Percentiles rank a stretch among this genome's conserved stretches.
Conservation (phyloP, 2,888 invertebrate genomes). For the Sclerodermus sp. region DNA sequence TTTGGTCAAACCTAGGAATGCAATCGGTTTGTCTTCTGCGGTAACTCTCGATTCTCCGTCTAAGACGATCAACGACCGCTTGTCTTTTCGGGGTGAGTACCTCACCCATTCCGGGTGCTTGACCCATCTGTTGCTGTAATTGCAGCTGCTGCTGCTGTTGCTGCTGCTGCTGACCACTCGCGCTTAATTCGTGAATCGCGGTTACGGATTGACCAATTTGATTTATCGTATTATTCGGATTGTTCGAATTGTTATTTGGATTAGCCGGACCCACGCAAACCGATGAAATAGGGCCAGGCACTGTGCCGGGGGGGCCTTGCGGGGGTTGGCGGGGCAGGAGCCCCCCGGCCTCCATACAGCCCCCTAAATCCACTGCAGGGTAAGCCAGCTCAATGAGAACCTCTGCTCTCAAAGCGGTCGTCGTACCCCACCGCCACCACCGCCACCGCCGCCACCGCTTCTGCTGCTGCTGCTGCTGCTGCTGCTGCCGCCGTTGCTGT, state of each 20-base stretch:
- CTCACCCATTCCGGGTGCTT: constrained; percentile 63
- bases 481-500: constrained; percentile 17
- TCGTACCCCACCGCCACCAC: constrained; percentile 25
- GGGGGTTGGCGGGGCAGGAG: constrained; percentile 70
- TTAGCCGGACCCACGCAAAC: constrained; percentile 45
- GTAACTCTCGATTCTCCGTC: constrained; percentile 84
- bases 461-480: constrained; percentile 14
- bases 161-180: constrained; percentile 37
- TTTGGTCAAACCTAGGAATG: constrained; percentile 85
- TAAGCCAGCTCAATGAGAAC: constrained; percentile 62
- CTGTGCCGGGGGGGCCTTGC: constrained; percentile 62
- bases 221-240: constrained; percentile 56
- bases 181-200: constrained; percentile 52
- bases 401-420: constrained; percentile 46
- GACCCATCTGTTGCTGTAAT: constrained; percentile 56
- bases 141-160: constrained; percentile 45
- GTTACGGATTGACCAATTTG: constrained; percentile 67
- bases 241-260: constrained; percentile 22
- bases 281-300: constrained; percentile 50
- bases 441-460: constrained; percentile 20
- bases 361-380: constrained; percentile 66
- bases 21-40: constrained; percentile 83
- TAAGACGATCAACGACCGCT: constrained; percentile 82
- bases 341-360: constrained; percentile 78
- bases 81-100: constrained; percentile 77